Percentiles rank a stretch among this genome's conserved stretches.
Conservation (phyloP, 2,888 invertebrate species). For the Stenodera caucasica region DNA sequence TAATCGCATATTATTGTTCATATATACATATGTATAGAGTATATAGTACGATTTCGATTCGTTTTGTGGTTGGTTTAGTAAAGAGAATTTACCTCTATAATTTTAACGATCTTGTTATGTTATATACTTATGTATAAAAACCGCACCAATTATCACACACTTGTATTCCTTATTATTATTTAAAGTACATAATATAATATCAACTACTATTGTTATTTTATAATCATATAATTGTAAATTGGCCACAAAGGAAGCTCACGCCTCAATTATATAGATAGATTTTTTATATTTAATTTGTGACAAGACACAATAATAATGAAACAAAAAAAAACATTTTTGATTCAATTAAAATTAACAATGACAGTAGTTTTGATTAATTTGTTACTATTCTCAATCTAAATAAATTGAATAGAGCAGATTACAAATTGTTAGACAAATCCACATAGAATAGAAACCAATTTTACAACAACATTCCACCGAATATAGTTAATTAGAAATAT, state of each 20-base stretch:
- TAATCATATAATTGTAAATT: neutral
- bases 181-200: too few species aligned
- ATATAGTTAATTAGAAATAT: conserved; percentile 6
- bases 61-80: conserved; percentile 1
- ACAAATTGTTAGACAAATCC: too few species aligned
- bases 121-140: too few species aligned
- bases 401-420: too few species aligned
- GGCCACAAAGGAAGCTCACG: neutral
- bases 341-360: too few species aligned
- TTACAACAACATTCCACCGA: neutral
- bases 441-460: neutral
- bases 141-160: conserved; percentile 11
- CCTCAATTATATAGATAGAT: neutral
- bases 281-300: neutral
- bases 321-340: too few species aligned
- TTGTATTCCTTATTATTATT: too few species aligned
- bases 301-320: too few species aligned
- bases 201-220: neutral
- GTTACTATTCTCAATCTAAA: too few species aligned
- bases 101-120: conserved; percentile 11
- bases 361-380: too few species aligned
- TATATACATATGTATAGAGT: neutral
- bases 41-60: neutral
- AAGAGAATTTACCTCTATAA: conserved; percentile 9
- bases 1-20: neutral